Base-by-base conservation (phyloP, 2,113 vertebrate species). In the Megaceryle torquata region DNA sequence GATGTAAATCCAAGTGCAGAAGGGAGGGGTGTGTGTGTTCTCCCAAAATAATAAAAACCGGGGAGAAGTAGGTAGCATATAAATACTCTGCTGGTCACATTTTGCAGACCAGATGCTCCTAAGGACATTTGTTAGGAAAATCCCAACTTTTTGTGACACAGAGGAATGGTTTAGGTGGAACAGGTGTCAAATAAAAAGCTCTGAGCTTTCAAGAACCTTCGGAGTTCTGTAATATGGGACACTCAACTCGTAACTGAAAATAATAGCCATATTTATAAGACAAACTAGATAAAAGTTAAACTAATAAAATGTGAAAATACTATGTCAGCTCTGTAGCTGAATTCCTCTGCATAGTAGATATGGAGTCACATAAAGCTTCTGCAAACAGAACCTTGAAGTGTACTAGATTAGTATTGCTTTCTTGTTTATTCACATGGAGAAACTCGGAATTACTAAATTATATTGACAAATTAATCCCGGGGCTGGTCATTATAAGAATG, bases 1-100 rank as follows among this genome's bases (percentile, higher is more conserved):
- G 29, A 4, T 3, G 61, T 2, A 4, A n/a, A 18, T n/a, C 22
- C 46, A 2, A 8, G n/a, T 16, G 76, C 20, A 3, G 9, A 12
- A 41, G 13, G 1, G 48, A 26, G n/a, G 25, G 4, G 25, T 4
- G 11, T 26, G 15, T 51, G 50, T 22, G 13, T 50, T 53, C 7
- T 41, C 15, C 37, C 18, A 29, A 56, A 67, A 22, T 6, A 3
- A 7, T 17, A 13, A 25, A 35, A 28, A 70, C 68, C 10, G 2
- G 6, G 20, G 10, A 1, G 8, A 24, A 56, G 3, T 4, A 8
- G 29, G 4, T 37, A 9, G 61, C 3, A 0, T 41, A 1, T 2
- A n/a, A 54, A 5, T 41, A 10, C 4, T 82, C 39, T 9, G 29
- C 15, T 31, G 4, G 4, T 37, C 5, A 1, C 5, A 1, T 37